Conservation (phyloP, 2,888 invertebrate species). For the Dyspetes luteomarginatus region DNA sequence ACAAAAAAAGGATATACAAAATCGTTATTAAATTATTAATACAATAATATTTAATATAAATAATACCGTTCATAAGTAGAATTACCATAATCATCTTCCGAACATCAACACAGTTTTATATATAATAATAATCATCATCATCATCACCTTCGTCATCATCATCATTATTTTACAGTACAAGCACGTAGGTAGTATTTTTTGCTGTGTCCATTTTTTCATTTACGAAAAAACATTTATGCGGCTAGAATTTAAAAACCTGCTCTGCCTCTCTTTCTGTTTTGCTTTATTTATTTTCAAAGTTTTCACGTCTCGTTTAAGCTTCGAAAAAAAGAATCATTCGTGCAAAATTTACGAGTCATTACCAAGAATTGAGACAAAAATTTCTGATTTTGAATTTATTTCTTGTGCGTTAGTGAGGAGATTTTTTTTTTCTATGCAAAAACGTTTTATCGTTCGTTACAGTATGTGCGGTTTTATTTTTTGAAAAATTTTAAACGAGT, state of each 20-base stretch:
- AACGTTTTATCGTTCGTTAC: not conserved
- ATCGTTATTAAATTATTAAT: conserved; percentile 75
- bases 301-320: not conserved
- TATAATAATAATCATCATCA: conserved; percentile 10
- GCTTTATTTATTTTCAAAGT: not conserved
- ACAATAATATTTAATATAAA: conserved; percentile 74
- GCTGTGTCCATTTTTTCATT: conserved; percentile 5
- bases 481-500: not conserved
- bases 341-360: not conserved
- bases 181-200: conserved; percentile 33
- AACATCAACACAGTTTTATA: conserved; percentile 14
- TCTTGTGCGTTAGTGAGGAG: not conserved
- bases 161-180: conserved; percentile 36
- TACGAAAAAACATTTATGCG: not conserved
- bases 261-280: not conserved
- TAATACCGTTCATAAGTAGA: conserved; percentile 77
- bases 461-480: not conserved
- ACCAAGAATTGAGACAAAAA: not conserved
- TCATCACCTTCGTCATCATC: conserved; percentile 7
- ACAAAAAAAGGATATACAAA: conserved; percentile 72
- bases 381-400: not conserved
- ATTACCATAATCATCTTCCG: conserved; percentile 68
- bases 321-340: not conserved
- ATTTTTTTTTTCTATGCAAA: conserved; percentile 7
- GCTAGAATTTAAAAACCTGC: not conserved